Conservation (phyloP, 2,888 invertebrate species). For the Agrypnus murinus region DNA sequence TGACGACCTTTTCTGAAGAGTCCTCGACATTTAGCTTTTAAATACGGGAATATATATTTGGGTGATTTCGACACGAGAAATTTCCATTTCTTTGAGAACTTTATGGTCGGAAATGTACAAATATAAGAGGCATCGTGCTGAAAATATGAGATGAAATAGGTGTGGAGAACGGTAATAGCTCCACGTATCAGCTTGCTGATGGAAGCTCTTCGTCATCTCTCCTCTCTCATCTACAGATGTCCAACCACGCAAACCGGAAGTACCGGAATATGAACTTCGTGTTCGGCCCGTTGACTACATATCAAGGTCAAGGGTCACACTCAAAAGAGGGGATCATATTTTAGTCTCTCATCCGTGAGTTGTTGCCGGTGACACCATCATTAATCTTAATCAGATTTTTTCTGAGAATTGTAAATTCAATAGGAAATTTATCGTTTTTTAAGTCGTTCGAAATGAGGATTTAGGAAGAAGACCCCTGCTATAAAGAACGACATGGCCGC, state of each 20-base stretch:
- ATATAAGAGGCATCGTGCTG: conserved; percentile 25
- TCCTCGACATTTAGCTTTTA: neutral
- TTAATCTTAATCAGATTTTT: conserved; percentile 41
- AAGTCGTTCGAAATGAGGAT: conserved; percentile 1
- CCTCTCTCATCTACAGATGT: conserved; percentile 34
- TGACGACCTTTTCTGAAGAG: neutral
- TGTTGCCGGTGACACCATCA: conserved; percentile 34
- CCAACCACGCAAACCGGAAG: conserved; percentile 20
- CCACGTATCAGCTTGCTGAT: conserved; percentile 45
- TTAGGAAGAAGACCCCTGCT: neutral
- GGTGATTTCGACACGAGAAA: conserved; percentile 3
- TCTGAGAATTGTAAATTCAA: conserved; percentile 34
- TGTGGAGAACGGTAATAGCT: conserved; percentile 42
- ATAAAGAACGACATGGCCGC: neutral
- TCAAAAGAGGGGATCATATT: conserved; percentile 29
- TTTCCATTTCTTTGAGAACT: conserved; percentile 31
- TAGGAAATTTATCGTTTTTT: conserved; percentile 34
- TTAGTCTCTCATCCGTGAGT: conserved; percentile 25
- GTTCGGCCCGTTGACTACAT: conserved; percentile 17
- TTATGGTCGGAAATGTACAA: conserved; percentile 19
- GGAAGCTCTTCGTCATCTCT: conserved; percentile 44
- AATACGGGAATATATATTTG: conserved; percentile 5
- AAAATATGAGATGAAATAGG: conserved; percentile 40
- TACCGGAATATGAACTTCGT: conserved; percentile 21
- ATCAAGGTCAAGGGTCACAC: conserved; percentile 33